A percentile compares a stretch with the other conserved stretches of the same genome.
Evolutionary conservation across 2,797 vertebrate genomes (phyloP).

Genomic region (Acrossocheilus fasciatus): DNA sequence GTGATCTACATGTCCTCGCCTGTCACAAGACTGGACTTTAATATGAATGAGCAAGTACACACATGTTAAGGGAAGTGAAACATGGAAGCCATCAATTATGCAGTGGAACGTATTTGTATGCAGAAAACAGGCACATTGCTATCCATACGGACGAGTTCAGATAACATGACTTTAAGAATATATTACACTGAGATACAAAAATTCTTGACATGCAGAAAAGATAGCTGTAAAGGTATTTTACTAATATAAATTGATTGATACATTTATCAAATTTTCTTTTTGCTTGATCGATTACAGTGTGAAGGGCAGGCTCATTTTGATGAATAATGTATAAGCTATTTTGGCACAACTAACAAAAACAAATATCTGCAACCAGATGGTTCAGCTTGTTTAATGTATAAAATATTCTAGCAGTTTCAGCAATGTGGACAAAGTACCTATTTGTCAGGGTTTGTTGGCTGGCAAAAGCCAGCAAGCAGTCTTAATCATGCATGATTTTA

Average conservation of each 20-base stretch:
- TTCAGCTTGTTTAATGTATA: not conserved
- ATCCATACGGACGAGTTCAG: conserved; percentile 7
- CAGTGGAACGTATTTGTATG: conserved; percentile 11
- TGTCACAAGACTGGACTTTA: conserved; percentile 16
- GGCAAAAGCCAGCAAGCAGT: not conserved
- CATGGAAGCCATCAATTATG: conserved; percentile 54
- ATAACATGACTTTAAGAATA: not conserved
- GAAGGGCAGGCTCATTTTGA: not conserved
- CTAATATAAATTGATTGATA: not conserved
- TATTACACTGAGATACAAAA: not conserved
- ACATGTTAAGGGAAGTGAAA: conserved; percentile 15
- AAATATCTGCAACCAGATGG: conserved; percentile 1
- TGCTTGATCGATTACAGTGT: not conserved
- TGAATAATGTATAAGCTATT: not conserved
- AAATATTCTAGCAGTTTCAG: not conserved
- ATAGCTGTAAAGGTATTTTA: not conserved
- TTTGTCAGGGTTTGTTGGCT: not conserved
- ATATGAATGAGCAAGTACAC: conserved; percentile 16
- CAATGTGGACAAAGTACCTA: not conserved
- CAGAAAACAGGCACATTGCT: not conserved
- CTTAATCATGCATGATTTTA: conserved; percentile 14
- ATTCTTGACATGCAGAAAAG: not conserved
- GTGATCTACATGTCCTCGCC: conserved; percentile 39
- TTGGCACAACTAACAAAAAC: not conserved
- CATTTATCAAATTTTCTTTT: not conserved